Base-by-base conservation (phyloP, 1,140 invertebrate species). In the Streblospio benedicti region DNA sequence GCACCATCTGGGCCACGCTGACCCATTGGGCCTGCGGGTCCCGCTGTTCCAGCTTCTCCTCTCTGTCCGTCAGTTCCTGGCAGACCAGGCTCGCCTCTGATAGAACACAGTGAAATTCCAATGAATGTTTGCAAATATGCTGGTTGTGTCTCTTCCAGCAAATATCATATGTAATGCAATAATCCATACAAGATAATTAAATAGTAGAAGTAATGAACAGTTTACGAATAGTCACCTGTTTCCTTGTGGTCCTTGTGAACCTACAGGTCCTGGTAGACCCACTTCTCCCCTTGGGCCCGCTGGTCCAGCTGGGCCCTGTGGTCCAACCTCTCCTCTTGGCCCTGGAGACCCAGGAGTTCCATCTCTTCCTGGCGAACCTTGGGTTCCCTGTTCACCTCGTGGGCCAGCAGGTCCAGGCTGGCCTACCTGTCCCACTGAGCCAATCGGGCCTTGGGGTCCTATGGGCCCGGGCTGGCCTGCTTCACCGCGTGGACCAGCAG, bases 351-450 rank as follows among this genome's bases (percentile, higher is more conserved):
- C 47, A 16, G 31, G 4, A 56, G 32, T 23, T 57, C 59, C 59
- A 2, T 5, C n/a, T 18, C 6, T 2, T 9, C 61, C 61, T 12
- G 28, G 20, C 2, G 27, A 25, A 30, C 59, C 59, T 9, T n/a
- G 14, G 9, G 5, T n/a, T 25, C 62, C 62, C 9, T 30, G 51
- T 6, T n/a, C n/a, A 16, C 63, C 63, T 23, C 16, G 2, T 41
- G 58, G 47, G 20, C 58, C 58, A 25, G 32, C 14, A 33, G 58
- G 27, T 41, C 58, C 58, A 28, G 58, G n/a, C 30, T 60, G n/a
- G 23, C 58, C 58, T n/a, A 23, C 18, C 1, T 32, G 49, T 28
- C 50, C 50, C 28, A 51, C 18, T 43, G n/a, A 32, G 14, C 57
- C 47, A 3, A 27, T 32, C 20, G 16, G 27, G 9, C 53, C 53